Evolutionary conservation across 2,888 invertebrate genomes (phyloP).

Genomic region (Belgica antarctica): DNA sequence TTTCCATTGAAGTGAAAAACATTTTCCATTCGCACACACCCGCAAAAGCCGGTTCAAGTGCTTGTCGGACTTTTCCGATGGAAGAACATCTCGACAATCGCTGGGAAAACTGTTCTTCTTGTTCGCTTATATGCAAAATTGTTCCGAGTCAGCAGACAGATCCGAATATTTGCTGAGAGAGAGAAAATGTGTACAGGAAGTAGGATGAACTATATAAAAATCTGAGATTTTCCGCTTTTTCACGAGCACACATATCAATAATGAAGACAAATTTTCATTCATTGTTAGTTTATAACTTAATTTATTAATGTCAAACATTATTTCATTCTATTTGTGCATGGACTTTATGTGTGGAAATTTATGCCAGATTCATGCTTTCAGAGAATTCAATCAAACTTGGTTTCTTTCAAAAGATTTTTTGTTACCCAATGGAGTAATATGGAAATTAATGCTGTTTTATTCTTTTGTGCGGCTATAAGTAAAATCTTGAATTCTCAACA

Average conservation of each 20-base stretch:
- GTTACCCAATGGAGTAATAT: slow-evolving; percentile 16
- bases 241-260: slow-evolving; percentile 39
- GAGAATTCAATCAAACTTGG: background rate
- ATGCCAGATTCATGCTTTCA: too few relatives aligned
- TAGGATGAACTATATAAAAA: slow-evolving; percentile 16
- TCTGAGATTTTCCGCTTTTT: slow-evolving; percentile 31
- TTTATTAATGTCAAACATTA: slow-evolving; percentile 38
- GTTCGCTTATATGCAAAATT: background rate
- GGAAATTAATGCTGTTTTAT: slow-evolving; percentile 20
- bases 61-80: background rate
- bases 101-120: slow-evolving; percentile 27
- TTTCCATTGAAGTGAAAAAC: slow-evolving; percentile 21
- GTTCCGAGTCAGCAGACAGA: slow-evolving; percentile 16
- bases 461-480: slow-evolving; percentile 4
- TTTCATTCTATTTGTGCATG: slow-evolving; percentile 9
- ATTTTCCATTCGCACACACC: slow-evolving; percentile 36
- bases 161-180: slow-evolving; percentile 7
- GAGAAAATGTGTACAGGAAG: slow-evolving; percentile 16
- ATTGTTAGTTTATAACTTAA: slow-evolving; percentile 38
- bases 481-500: slow-evolving; percentile 2
- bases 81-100: slow-evolving; percentile 14
- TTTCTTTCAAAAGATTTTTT: background rate
- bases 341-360: slow-evolving; percentile 5
- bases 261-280: slow-evolving; percentile 41
- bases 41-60: background rate